phyloP scores from a whole-genome alignment of 2,113 vertebrate genomes.

The Pandion haliaetus region DNA sequence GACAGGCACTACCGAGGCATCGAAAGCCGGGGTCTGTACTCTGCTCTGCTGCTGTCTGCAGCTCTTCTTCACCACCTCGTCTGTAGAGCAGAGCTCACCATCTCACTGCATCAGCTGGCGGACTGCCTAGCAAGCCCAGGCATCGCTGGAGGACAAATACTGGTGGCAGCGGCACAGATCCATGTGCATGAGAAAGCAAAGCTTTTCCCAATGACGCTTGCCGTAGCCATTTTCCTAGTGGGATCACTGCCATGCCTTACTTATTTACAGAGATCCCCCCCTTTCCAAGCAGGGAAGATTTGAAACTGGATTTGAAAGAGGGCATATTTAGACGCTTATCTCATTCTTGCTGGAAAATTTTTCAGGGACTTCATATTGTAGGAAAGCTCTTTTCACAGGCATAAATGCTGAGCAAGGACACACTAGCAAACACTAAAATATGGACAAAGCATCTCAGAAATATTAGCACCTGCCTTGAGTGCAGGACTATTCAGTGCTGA shows the following conservation, averaged over 20 bases:
- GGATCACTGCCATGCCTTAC: neutral
- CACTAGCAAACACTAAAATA: neutral
- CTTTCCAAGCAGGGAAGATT: neutral
- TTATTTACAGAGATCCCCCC: neutral
- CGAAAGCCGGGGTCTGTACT: neutral
- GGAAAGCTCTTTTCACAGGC: neutral
- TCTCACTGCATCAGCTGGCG: neutral
- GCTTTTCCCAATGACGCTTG: neutral
- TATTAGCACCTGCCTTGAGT: neutral
- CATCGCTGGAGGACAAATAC: neutral
- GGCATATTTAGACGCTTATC: rapidly evolving
- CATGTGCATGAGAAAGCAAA: neutral
- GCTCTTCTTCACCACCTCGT: neutral
- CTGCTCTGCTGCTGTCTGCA: neutral
- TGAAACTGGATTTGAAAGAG: neutral
- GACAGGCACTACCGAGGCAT: no score
- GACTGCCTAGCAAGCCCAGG: neutral
- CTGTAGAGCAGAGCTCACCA: neutral
- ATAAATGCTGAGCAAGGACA: neutral
- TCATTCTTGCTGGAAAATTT: neutral
- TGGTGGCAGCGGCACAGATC: neutral
- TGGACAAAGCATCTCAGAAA: neutral
- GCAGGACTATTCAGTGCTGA: neutral
- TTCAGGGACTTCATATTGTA: neutral
- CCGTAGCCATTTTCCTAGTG: neutral